Conservation (phyloP, 2,797 vertebrate species). For the Falco naumanni region DNA sequence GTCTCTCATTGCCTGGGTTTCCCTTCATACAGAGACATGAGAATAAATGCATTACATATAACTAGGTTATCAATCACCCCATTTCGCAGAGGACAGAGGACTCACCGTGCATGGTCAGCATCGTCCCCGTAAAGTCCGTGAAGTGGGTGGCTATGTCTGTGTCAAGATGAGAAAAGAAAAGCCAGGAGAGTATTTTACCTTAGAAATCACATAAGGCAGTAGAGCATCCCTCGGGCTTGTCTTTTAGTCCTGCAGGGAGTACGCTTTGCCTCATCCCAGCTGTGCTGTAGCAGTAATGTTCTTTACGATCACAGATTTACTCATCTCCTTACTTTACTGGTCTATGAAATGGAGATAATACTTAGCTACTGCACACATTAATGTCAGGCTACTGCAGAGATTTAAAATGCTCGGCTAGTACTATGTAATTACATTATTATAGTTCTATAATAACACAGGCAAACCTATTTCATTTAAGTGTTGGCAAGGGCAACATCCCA, state of each 20-base stretch:
- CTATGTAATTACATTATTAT: constrained; percentile 57
- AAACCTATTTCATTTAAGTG: constrained; percentile 36
- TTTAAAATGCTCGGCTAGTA: constrained; percentile 24
- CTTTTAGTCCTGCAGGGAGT: background rate
- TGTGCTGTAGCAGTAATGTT: background rate
- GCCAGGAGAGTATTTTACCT: background rate
- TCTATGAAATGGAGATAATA: background rate
- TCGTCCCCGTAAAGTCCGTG: background rate
- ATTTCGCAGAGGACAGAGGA: background rate
- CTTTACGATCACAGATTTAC: background rate
- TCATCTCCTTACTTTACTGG: background rate
- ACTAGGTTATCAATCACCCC: accelerated
- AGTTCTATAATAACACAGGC: constrained; percentile 56
- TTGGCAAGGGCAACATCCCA: constrained; percentile 49
- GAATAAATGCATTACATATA: background rate
- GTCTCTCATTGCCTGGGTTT: background rate
- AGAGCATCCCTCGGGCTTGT: background rate
- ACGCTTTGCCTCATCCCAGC: background rate
- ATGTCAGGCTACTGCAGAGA: constrained; percentile 30
- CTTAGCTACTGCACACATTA: constrained; percentile 8
- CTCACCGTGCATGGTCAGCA: background rate
- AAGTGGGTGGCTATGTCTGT: accelerated
- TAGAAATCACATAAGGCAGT: background rate
- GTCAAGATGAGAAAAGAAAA: background rate
- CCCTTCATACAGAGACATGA: background rate